These are phyloP conservation scores for Pelagia noctiluca DNA, from an alignment of 30 jellyfish, hydroid and myxozoan genomes.

Conservation along the genomic window DNA sequence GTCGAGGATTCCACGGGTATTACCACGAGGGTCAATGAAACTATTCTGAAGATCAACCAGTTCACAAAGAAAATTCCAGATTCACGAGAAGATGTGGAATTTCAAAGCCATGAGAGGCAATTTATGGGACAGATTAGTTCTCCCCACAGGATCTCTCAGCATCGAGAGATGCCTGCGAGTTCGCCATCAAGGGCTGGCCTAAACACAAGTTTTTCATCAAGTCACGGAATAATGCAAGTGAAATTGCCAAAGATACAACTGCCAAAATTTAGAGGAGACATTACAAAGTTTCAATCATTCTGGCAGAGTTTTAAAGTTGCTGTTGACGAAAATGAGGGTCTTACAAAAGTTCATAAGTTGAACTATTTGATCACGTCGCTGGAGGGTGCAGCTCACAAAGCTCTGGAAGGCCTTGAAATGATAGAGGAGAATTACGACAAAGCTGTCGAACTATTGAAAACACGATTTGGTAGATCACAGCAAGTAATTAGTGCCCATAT, in stretches of 20 bases:
- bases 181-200: not conserved
- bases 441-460: slow-evolving; percentile 61
- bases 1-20: slow-evolving; percentile 34
- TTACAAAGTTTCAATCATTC: slow-evolving; percentile 69
- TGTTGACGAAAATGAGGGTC: slow-evolving; percentile 62
- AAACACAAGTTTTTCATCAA: not conserved
- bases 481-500: slow-evolving; percentile 74
- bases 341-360: slow-evolving; percentile 66
- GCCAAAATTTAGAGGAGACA: slow-evolving; percentile 71
- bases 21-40: slow-evolving; percentile 19
- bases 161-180: not conserved
- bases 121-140: slow-evolving; percentile 9
- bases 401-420: slow-evolving; percentile 68
- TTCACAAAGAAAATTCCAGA: slow-evolving; percentile 5
- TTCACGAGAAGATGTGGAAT: not conserved
- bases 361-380: slow-evolving; percentile 64
- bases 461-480: slow-evolving; percentile 70
- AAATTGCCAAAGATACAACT: slow-evolving; percentile 67
- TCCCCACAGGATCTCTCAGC: not conserved
- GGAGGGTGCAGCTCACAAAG: slow-evolving; percentile 74
- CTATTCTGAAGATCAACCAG: not conserved
- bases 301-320: slow-evolving; percentile 76
- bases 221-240: not conserved
- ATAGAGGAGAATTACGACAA: slow-evolving; percentile 59
- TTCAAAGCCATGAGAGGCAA: not conserved